Conservation (phyloP, 2,888 invertebrate species). For the Dorcus parallelipipedus region DNA sequence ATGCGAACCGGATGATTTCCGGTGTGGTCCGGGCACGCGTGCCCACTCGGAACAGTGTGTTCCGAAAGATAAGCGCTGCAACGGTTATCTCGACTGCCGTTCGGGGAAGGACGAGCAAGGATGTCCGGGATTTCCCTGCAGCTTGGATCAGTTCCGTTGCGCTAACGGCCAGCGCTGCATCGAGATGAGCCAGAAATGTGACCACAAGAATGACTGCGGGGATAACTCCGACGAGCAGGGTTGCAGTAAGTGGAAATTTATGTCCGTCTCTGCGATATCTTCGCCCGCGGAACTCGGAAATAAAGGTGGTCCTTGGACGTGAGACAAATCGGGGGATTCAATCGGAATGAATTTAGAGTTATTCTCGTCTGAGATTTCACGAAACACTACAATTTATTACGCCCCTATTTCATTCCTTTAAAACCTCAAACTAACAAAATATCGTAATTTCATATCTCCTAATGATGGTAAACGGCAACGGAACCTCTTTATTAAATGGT, state of each 20-base stretch:
- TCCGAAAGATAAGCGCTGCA: constrained; percentile 84
- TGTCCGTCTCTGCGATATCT: too few relatives aligned
- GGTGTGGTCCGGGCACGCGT: constrained; percentile 69
- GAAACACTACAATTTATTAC: too few relatives aligned
- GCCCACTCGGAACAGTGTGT: constrained; percentile 74
- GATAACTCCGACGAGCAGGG: constrained; percentile 87
- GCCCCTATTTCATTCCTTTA: too few relatives aligned
- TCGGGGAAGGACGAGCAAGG: constrained; percentile 77
- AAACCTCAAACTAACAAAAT: too few relatives aligned
- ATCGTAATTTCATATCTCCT: too few relatives aligned
- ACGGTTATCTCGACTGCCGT: constrained; percentile 86
- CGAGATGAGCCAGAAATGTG: constrained; percentile 73
- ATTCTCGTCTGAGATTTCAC: too few relatives aligned
- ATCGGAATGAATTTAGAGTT: too few relatives aligned
- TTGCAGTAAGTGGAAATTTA: constrained; percentile 67
- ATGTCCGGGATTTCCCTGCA: constrained; percentile 63
- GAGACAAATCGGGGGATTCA: too few relatives aligned
- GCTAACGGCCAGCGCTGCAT: constrained; percentile 77
- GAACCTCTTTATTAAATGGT: too few relatives aligned
- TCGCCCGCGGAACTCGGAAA: too few relatives aligned
- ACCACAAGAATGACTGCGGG: constrained; percentile 87
- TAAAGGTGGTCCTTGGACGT: too few relatives aligned
- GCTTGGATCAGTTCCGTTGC: constrained; percentile 83
- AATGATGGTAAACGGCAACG: too few relatives aligned
- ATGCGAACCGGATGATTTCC: constrained; percentile 84